Evolutionary conservation across 2,113 vertebrate species (phyloP), one percentile per base, ranked within the genome.

Genomic region (Xenopus laevis): DNA sequence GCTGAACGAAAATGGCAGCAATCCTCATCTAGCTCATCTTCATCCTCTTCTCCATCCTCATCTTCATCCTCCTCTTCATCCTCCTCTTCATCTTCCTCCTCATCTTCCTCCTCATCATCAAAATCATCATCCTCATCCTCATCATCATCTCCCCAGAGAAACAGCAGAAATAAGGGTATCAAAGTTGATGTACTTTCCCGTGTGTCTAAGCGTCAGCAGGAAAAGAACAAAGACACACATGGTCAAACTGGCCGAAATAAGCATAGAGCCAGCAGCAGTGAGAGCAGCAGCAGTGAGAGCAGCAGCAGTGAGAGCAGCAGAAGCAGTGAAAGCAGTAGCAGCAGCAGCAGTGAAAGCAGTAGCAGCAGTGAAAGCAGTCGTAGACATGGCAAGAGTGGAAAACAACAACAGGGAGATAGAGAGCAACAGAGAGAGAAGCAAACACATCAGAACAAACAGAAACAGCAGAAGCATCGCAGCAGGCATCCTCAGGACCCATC

Each of bases 31-130:
- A 68, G 45, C 13, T 81, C 83, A 2, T 65, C 72, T 16, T 79
- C 74, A 45, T 83, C 79, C 71, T 81, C 74, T 4, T 80, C 87
- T n/a, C 83, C 84, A 40, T 40, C 33, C 33, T 40, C 33, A 46
- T n/a, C 33, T 53, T 50, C 50, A 2, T 70, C 80, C 72, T 75
- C 78, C 0, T 82, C 79, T 15, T 40, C 33, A 18, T 23, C 46
- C 10, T 78, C 79, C 17, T 71, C 81, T 16, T 50, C 47, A 6
- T 40, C 33, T 7, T 50, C 47, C 75, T 81, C 64, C 4, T 83
- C 82, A 47, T 53, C 66, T n/a, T 68, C 66, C 11, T 65, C 64
- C 10, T 33, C 47, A 55, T 9, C 16, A 27, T 30, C 13, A 7
- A n/a, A n/a, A n/a, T 20, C 50, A 57, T 3, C 15, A 16, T 18